Base-by-base conservation (phyloP, 2,888 invertebrate species). In the Drosophila mettleri region DNA sequence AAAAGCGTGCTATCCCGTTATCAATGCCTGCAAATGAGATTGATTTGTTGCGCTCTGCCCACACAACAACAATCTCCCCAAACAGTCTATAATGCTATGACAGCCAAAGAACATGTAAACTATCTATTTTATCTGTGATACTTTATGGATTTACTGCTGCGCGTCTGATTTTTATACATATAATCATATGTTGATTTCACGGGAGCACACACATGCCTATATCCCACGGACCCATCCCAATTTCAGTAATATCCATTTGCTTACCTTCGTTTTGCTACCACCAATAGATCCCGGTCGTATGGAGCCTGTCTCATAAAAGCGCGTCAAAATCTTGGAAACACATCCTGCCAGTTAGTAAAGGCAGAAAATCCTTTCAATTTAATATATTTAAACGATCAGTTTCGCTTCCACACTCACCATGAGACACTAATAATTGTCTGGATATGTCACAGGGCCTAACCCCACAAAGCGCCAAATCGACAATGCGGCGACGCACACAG, bases 361-460 rank as follows among this genome's bases (percentile, higher is more conserved):
- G 14, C 27, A 48, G 10, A 27, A 33, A 24, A 20, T 8, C 46
- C 27, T 20, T 53, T 53, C 12, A 29, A 34, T 57, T 45, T 2
- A 49, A 46, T 57, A 46, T 43, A 18, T 41, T 29, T 38, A 1
- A 22, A 24, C 5, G 48, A 43, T 48, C n/a, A 29, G 9, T 33
- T 57, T 33, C 12, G 14, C 10, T 36, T 38, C 27, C 8, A 33
- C 16, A 86, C 90, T 90, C 78, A 92, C 92, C 99, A 91, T 99
- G 98, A 0, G 98, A 98, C 52, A 99, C 98, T 55, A 98, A 94
- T 64, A 99, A 94, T 91, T 98, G 98, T 9, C 99, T 93, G 54
- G 98, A 98, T 92, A 99, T 99, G 93, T 99, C 99, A 92, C 98
- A 99, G 16, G 99, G 98, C 45, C 98, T 93, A 1, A 99, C 98